A percentile compares a stretch with the other conserved stretches of the same genome.
These are phyloP conservation scores for Manis javanica DNA, from an alignment of 2,797 vertebrate genomes.

Conservation along the genomic window DNA sequence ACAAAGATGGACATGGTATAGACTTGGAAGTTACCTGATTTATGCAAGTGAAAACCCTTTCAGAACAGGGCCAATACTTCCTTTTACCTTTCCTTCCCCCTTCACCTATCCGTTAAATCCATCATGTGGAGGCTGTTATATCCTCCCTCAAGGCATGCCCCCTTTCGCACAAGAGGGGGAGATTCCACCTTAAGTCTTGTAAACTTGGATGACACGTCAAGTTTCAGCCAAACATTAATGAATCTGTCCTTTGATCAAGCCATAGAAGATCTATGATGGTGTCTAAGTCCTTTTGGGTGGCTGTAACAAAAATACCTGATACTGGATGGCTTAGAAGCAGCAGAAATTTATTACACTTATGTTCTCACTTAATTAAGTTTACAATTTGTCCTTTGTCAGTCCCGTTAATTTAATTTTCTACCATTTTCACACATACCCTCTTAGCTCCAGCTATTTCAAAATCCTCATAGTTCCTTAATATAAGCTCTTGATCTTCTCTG, in stretches of 20 bases:
- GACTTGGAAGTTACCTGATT: neutral
- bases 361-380: conserved; percentile 65
- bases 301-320: neutral
- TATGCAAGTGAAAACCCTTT: neutral
- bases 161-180: neutral
- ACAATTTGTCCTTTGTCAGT: conserved; percentile 63
- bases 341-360: neutral
- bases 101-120: neutral
- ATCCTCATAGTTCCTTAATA: neutral
- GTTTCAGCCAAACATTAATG: neutral
- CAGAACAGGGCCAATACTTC: neutral
- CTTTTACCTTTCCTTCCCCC: neutral
- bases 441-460: neutral
- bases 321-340: neutral
- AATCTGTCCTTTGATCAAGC: neutral
- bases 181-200: neutral
- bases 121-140: neutral
- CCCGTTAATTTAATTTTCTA: conserved; percentile 58
- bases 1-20: neutral
- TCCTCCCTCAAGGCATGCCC: neutral
- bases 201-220: neutral
- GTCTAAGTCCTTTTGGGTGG: neutral
- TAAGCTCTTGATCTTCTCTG: neutral
- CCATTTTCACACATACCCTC: conserved; percentile 24
- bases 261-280: no score